Evolutionary conservation across 1,140 invertebrate genomes (phyloP).

Genomic region (Berghia stephanieae): DNA sequence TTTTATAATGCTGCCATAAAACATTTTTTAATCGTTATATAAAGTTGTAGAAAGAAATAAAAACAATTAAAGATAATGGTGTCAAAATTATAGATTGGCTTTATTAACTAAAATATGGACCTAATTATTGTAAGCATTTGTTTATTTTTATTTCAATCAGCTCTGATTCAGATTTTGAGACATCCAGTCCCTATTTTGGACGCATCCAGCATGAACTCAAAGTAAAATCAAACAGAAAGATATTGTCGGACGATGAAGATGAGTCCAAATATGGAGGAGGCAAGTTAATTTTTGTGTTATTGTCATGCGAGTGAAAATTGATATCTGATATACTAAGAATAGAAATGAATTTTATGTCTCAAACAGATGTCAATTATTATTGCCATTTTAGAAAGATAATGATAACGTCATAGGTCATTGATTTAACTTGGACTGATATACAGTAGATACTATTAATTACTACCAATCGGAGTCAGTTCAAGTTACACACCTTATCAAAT

Average conservation of each 20-base stretch:
- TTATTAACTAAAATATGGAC: background rate
- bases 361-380: background rate
- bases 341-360: too few species aligned
- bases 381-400: background rate
- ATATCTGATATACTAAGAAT: too few species aligned
- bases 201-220: constrained; percentile 13
- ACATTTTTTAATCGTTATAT: too few species aligned
- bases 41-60: constrained; percentile 28
- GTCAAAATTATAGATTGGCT: background rate
- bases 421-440: background rate
- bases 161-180: constrained; percentile 25
- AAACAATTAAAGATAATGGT: background rate
- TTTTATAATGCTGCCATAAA: too few species aligned
- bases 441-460: too few species aligned
- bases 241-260: constrained; percentile 22
- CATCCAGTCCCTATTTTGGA: background rate
- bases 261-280: background rate
- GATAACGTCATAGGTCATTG: background rate
- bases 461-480: too few species aligned
- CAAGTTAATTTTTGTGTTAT: background rate
- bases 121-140: background rate
- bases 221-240: constrained; percentile 30
- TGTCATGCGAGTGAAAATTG: too few species aligned
- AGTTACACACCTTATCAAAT: too few species aligned
- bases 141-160: background rate